phyloP scores from a whole-genome alignment of 2,888 invertebrate genomes.

The Drosophila neotestacea region DNA sequence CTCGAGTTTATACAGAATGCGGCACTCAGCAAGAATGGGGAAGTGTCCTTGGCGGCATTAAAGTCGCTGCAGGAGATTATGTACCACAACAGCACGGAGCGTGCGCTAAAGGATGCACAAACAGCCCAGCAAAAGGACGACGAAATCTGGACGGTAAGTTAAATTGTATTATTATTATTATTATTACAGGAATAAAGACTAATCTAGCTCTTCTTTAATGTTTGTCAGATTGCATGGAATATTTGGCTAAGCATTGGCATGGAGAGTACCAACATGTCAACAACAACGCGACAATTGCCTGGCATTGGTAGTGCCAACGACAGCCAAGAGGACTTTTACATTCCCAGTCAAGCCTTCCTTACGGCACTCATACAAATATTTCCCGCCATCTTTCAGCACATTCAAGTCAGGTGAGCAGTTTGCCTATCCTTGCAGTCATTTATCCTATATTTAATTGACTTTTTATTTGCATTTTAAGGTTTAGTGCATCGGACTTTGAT shows the following conservation, averaged over 20 bases:
- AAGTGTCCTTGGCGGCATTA: conserved; percentile 97
- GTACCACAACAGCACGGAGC: conserved; percentile 87
- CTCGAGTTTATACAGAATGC: conserved; percentile 97
- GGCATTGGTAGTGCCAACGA: conserved; percentile 66
- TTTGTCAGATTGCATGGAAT: conserved; percentile 89
- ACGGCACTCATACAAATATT: conserved; percentile 98
- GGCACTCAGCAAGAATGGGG: conserved; percentile 96
- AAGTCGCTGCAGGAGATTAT: conserved; percentile 99
- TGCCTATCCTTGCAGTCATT: neutral
- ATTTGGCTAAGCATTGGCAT: conserved; percentile 96
- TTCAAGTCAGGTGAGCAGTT: conserved; percentile 88
- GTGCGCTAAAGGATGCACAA: conserved; percentile 81
- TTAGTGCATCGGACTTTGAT: conserved; percentile 89
- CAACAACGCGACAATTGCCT: conserved; percentile 45
- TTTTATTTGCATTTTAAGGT: conserved; percentile 59
- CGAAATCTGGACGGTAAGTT: conserved; percentile 89
- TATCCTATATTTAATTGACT: neutral
- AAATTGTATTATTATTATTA: neutral
- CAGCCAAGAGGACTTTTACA: conserved; percentile 88
- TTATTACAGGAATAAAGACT: neutral
- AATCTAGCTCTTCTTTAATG: neutral
- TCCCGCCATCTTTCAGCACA: conserved; percentile 96
- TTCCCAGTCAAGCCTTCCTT: conserved; percentile 96
- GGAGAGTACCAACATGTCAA: conserved; percentile 88
- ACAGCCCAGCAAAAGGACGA: conserved; percentile 83